Evolutionary conservation across 2,113 vertebrate species (phyloP).

Genomic region (Andinoacara biseriatus): DNA sequence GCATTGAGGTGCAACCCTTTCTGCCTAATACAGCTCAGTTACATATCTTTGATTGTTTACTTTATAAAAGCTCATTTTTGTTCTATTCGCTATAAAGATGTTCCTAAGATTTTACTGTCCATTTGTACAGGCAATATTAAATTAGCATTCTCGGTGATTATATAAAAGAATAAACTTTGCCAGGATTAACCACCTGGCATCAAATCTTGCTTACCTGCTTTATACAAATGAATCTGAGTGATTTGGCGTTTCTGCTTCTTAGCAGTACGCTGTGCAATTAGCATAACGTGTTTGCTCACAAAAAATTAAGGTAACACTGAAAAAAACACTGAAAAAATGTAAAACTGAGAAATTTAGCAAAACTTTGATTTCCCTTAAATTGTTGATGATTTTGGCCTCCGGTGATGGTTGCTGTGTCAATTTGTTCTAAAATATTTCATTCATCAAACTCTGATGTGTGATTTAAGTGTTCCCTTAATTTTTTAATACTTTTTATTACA

Average conservation of each 20-base stretch:
- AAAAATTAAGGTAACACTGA: too few species aligned
- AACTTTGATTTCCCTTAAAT: too few species aligned
- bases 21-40: background rate
- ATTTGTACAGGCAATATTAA: background rate
- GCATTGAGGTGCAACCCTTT: background rate
- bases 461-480: too few species aligned
- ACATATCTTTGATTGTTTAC: background rate
- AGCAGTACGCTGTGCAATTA: too few species aligned
- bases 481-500: too few species aligned
- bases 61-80: background rate
- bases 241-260: too few species aligned
- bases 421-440: background rate
- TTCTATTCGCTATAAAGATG: background rate
- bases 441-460: too few species aligned
- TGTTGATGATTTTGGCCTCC: background rate
- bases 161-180: background rate
- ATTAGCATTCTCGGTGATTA: background rate
- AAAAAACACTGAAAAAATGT: too few species aligned
- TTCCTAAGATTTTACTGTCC: background rate
- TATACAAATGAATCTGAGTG: too few species aligned
- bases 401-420: background rate
- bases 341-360: too few species aligned
- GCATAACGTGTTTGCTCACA: too few species aligned
- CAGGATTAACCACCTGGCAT: background rate
- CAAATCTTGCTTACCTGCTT: background rate